phyloP scores from a whole-genome alignment of 2,888 invertebrate species.

The Endomychus coccineus region DNA sequence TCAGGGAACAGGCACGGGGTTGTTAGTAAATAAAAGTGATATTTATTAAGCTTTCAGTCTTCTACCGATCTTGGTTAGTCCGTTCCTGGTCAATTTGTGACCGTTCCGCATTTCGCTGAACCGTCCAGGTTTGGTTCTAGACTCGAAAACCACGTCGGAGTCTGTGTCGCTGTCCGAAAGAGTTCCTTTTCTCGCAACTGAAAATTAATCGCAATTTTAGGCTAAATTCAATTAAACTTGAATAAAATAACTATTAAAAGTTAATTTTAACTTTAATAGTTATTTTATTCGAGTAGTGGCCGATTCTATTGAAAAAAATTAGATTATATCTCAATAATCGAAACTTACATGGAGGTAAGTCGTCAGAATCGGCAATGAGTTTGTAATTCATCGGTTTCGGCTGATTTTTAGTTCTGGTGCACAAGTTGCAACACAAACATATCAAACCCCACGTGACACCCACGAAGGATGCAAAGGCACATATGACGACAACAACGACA shows the following conservation, averaged over 20 bases:
- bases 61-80: constrained; percentile 47
- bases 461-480: constrained; percentile 49
- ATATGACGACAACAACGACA: constrained; percentile 69
- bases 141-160: constrained; percentile 78
- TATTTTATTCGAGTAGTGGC: no score
- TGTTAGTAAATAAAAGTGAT: no score
- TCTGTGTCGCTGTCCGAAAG: constrained; percentile 75
- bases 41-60: constrained; percentile 52
- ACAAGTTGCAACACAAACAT: constrained; percentile 54
- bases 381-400: constrained; percentile 61
- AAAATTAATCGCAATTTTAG: no score
- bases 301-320: background rate
- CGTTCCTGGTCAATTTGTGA: constrained; percentile 48
- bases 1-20: no score
- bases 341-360: constrained; percentile 53
- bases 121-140: constrained; percentile 52
- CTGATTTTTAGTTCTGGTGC: constrained; percentile 43
- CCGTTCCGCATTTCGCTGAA: constrained; percentile 53
- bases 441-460: constrained; percentile 58
- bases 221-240: no score
- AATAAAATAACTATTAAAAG: no score
- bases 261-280: no score
- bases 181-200: constrained; percentile 58
- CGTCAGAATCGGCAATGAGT: constrained; percentile 65
- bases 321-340: no score